Evolutionary conservation across 2,113 vertebrate species (phyloP), one percentile per base, ranked within the genome.

Genomic region (Tachycineta bicolor): DNA sequence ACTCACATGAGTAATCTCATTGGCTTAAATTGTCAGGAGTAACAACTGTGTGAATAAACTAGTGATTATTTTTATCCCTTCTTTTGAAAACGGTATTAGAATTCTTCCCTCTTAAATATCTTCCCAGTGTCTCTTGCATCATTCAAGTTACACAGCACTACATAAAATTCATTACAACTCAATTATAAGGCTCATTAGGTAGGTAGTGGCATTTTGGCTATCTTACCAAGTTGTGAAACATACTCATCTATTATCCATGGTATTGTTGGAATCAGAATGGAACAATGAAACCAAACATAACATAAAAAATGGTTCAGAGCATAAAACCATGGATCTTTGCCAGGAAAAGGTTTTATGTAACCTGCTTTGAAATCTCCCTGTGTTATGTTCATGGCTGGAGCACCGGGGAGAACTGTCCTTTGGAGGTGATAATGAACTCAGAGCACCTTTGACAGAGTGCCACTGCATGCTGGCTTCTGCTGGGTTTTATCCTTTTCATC

Each of bases 101-200:
- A 73, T 24, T 41, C 31, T 33, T 53, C 12, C 23, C 25, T 60
- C 50, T 76, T 46, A 21, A 59, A 47, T 28, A 7, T 43, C 65
- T 83, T 94, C 64, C 49, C 63, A 25, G 81, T 43, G 58, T 29
- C 26, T 49, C 55, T 59, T 52, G 49, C 28, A 85, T 50, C n/a
- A 14, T 75, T 77, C 81, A 63, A 34, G 78, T 77, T 76, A 37
- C 69, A 41, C 43, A 94, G 83, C 70, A 59, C 65, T 26, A 77
- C 28, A 70, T 90, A 88, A 94, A 96, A 91, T 90, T 96, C 94
- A 96, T 96, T 92, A 90, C 53, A 85, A 86, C 90, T 96, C 85
- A 67, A 65, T 97, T 91, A 93, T 87, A 93, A 94, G 97, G 96
- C 94, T 97, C 96, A 91, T 97, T 96, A 97, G 87, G 74, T 75